A percentile compares a stretch with the other conserved stretches of the same genome.
These are phyloP conservation scores for Bombus polaris DNA, from an alignment of 1,140 invertebrate species.

Conservation along the genomic window DNA sequence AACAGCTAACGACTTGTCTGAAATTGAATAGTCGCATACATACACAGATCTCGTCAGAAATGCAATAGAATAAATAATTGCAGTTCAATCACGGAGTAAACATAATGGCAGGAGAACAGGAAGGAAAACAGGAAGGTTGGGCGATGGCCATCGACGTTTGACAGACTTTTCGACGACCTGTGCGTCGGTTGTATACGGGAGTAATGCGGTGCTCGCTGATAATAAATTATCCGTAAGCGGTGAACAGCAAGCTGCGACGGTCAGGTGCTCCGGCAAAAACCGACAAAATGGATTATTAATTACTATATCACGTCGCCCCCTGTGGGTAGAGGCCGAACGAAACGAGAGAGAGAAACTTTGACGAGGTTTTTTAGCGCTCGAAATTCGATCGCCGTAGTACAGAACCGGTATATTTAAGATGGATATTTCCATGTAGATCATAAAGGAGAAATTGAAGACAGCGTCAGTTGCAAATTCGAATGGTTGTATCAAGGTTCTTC, in stretches of 20 bases:
- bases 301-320: constrained; percentile 71
- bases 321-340: background rate
- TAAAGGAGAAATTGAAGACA: background rate
- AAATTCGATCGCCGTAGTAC: constrained; percentile 9
- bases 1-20: no score
- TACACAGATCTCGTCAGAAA: background rate
- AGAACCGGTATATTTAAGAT: background rate
- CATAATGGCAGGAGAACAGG: background rate
- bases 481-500: background rate
- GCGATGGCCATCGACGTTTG: constrained; percentile 40
- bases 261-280: constrained; percentile 74
- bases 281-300: constrained; percentile 81
- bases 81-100: background rate
- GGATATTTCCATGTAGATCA: background rate
- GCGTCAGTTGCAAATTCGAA: background rate
- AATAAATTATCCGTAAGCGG: constrained; percentile 75
- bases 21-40: background rate
- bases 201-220: constrained; percentile 69
- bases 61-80: constrained; percentile 1
- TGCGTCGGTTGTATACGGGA: constrained; percentile 35
- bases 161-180: constrained; percentile 41
- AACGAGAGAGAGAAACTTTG: constrained; percentile 10
- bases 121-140: background rate
- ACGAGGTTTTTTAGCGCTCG: constrained; percentile 15
- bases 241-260: constrained; percentile 65